These are phyloP conservation scores for Turdus rufiventris DNA, from an alignment of 2,113 vertebrate species.

Conservation along the genomic window DNA sequence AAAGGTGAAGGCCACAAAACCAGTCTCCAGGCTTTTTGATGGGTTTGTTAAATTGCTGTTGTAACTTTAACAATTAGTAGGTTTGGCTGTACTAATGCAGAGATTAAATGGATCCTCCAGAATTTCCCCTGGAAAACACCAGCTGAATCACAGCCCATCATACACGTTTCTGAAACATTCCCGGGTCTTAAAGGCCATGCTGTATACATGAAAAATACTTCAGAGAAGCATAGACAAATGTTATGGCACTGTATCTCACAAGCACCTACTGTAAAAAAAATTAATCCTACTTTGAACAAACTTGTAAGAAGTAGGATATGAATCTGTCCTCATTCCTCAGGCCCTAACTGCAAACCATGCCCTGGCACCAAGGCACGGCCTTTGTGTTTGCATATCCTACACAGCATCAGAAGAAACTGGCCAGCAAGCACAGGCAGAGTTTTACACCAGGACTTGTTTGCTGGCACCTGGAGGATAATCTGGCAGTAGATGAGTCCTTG, in stretches of 20 bases:
- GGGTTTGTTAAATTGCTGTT: background rate
- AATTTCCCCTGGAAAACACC: background rate
- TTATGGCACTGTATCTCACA: background rate
- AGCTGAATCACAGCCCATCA: background rate
- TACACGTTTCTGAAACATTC: background rate
- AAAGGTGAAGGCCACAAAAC: background rate
- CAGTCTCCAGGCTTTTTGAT: background rate
- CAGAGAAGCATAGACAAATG: background rate
- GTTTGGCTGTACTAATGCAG: background rate
- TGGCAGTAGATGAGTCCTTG: background rate
- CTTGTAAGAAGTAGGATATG: background rate
- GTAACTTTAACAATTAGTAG: background rate
- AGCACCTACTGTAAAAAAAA: background rate
- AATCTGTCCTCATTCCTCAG: background rate
- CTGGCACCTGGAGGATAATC: background rate
- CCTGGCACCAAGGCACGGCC: background rate
- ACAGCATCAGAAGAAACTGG: accelerated
- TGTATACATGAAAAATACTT: background rate
- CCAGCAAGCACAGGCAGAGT: background rate
- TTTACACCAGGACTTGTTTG: background rate
- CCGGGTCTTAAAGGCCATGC: background rate
- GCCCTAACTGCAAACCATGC: background rate
- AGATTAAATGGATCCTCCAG: background rate
- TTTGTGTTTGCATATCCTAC: background rate
- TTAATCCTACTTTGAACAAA: background rate